Base-by-base conservation (phyloP, 1,140 invertebrate genomes). In the Eupeodes corollae region DNA sequence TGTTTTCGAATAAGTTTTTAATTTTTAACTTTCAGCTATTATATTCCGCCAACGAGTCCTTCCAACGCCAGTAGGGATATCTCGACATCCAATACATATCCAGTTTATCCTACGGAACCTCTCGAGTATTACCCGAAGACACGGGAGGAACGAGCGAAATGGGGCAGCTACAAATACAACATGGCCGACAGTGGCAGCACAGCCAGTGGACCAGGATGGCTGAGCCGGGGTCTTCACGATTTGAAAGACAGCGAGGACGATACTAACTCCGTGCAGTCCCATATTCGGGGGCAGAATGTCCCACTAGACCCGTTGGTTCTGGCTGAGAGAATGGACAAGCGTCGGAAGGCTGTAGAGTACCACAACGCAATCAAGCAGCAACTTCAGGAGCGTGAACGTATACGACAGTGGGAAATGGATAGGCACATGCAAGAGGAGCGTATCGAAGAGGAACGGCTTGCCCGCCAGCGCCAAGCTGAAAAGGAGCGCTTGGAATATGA, bases 301-400 rank as follows among this genome's bases (percentile, higher is more conserved):
- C 78, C 76, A 2, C 54, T 81, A 2, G 79, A 82, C 50, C 70
- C 77, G 0, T 69, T 75, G 3, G 72, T 76, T 33, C 54, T 79
- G 16, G 75, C 76, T 6, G 79, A 83, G 58, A 68, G 79, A 37
- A 79, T 82, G 56, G 61, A 70, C 44, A 77, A 73, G 51, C 61
- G 80, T 19, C 76, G 79, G 42, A 76, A 79, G 56, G 81, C 81
- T 6, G 50, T 79, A 13, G 79, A 81, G 52, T 75, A 81, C 42
- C 82, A 84, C 52, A 75, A 75, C 48, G 80, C 79, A 2, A 82
- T 84, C 33, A 76, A 79, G 44, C 70, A 79, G 54, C 82, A 84
- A 53, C 62, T 83, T 5, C 78, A 80, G 49, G 80, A 83, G 55
- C 69, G 75, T 13, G 78, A 83, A 51, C 57, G 67, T 34, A 69